A percentile compares a stretch with the other conserved stretches of the same genome.
Conservation (phyloP, 2,888 invertebrate genomes). For the Ophioninae sp. region DNA sequence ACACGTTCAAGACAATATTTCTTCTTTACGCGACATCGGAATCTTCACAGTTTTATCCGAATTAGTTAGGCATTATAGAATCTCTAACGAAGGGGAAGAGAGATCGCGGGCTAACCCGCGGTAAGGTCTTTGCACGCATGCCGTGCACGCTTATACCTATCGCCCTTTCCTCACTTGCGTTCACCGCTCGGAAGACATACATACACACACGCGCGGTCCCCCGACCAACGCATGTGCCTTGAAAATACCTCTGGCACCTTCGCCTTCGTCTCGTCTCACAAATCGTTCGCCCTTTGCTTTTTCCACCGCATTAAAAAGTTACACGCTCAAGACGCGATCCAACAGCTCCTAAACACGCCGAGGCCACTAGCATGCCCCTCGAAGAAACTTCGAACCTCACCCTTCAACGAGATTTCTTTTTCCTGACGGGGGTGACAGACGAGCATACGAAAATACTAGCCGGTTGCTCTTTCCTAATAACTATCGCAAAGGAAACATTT, state of each 20-base stretch:
- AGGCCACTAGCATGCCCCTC: conserved; percentile 53
- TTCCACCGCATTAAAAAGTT: conserved; percentile 68
- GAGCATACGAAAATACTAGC: conserved; percentile 49
- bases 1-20: conserved; percentile 59
- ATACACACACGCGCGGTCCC: conserved; percentile 20
- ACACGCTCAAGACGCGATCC: conserved; percentile 72
- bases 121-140: conserved; percentile 65
- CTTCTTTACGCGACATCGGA: conserved; percentile 69
- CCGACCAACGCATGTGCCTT: conserved; percentile 42
- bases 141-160: conserved; percentile 45
- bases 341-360: conserved; percentile 75
- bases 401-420: conserved; percentile 54
- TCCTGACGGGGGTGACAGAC: conserved; percentile 53
- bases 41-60: conserved; percentile 68
- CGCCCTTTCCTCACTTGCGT: conserved; percentile 16
- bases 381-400: conserved; percentile 52
- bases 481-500: background rate
- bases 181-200: conserved; percentile 30
- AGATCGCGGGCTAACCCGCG: conserved; percentile 38
- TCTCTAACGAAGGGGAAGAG: conserved; percentile 63
- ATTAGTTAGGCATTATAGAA: conserved; percentile 67
- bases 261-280: conserved; percentile 69
- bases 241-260: conserved; percentile 70
- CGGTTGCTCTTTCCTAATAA: conserved; percentile 27
- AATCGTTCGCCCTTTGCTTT: conserved; percentile 74